These are phyloP conservation scores for Rosalia funebris DNA, from an alignment of 2,888 invertebrate genomes.

Conservation along the genomic window DNA sequence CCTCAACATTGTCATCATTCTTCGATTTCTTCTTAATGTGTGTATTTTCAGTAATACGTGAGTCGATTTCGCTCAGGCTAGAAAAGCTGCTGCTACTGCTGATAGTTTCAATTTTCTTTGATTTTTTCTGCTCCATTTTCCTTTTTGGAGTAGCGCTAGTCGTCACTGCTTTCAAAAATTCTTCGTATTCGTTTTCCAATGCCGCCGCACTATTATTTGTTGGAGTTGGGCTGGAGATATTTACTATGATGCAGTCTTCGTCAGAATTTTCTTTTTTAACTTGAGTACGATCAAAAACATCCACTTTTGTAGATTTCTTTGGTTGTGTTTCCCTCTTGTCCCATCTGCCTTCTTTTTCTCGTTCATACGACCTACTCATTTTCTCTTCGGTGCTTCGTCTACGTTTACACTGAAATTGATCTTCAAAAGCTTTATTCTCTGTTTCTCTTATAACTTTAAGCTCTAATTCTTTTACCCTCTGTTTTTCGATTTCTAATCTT, in stretches of 20 bases:
- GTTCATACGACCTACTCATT: neutral
- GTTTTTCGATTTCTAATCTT: constrained; percentile 43
- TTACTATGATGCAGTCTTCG: constrained; percentile 24
- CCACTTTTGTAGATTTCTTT: constrained; percentile 1
- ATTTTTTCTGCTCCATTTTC: neutral
- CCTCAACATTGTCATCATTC: no score
- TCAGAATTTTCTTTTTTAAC: constrained; percentile 29
- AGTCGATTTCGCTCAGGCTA: neutral
- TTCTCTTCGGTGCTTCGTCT: constrained; percentile 5
- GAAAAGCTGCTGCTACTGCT: constrained; percentile 1
- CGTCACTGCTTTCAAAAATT: constrained; percentile 69
- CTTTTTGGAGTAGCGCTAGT: constrained; percentile 49
- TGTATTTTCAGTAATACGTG: no score
- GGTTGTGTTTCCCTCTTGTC: constrained; percentile 33
- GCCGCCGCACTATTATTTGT: constrained; percentile 34
- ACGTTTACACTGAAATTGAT: constrained; percentile 13
- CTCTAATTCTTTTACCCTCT: constrained; percentile 43
- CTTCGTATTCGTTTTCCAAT: constrained; percentile 67
- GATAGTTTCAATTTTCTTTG: neutral
- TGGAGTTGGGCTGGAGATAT: constrained; percentile 17
- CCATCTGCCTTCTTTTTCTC: constrained; percentile 39
- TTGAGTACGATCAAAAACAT: neutral
- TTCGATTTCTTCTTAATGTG: no score
- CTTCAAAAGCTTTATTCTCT: constrained; percentile 1
- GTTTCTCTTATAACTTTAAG: constrained; percentile 21